Evolutionary conservation across 2,888 invertebrate species (phyloP), one percentile per base, ranked within the genome.

Genomic region (Acleris holmiana): DNA sequence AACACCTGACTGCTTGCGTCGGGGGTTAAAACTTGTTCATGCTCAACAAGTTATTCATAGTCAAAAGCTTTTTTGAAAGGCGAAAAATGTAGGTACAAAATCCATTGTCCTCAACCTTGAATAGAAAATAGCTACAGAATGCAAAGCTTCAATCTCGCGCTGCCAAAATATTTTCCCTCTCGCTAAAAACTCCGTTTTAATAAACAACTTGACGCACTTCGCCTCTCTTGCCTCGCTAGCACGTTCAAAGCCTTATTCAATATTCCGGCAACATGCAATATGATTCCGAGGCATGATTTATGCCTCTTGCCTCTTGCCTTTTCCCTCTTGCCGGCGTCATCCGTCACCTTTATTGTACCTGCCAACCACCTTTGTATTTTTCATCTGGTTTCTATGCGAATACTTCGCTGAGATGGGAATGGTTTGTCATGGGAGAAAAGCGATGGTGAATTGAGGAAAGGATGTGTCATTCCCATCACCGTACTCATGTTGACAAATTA

Each of bases 321-420:
- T 48, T 53, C 55, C 49, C 58, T 59, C 44, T 44, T 47, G 40
- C 55, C 63, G 10, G n/a, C 40, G 55, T 65, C 65, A 60, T 65
- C 54, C 54, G 60, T 65, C 65, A 65, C 44, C 54, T 21, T 65
- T 60, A 65, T 65, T 64, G 58, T 64, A 64, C 64, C 64, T 64
- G 64, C 58, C 58, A 53, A 18, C 40, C 50, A 53, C 48, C 58
- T 54, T 50, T 49, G 41, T 58, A 64, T 59, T 59, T 64, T 64
- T 64, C 58, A 54, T 64, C 58, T 54, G 64, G 58, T 48, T 49
- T 58, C 23, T 64, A 64, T 17, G 41, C 53, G 48, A 53, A 58
- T 64, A 53, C 58, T 53, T 59, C 41, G 41, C 40, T 54, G 58
- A 53, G 21, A 59, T 48, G 10, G 58, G 25, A 53, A 58, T 25